These are phyloP conservation scores for Drosophila bifasciata DNA, from an alignment of 1,140 invertebrate genomes.

Conservation along the genomic window DNA sequence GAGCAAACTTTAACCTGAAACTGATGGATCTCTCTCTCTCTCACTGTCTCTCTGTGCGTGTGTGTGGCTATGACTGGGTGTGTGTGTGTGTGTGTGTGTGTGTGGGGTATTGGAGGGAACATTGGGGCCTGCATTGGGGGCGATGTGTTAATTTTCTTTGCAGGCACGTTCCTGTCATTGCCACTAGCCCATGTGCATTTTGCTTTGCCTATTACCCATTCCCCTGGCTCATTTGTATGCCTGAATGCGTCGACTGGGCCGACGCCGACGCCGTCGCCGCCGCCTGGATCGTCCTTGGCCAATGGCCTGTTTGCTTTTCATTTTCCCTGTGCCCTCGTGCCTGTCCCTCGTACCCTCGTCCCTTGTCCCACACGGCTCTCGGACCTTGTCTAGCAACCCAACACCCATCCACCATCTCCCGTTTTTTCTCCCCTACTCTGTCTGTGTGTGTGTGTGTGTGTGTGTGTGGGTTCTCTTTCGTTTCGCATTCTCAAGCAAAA, in stretches of 20 bases:
- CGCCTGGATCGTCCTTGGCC: slow-evolving; percentile 3
- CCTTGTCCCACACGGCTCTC: too few species aligned
- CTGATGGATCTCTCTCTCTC: too few species aligned
- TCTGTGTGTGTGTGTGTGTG: too few species aligned
- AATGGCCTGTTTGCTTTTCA: slow-evolving; percentile 56
- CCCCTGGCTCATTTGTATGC: slow-evolving; percentile 50
- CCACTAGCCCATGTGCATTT: slow-evolving; percentile 52
- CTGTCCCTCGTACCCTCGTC: too few species aligned
- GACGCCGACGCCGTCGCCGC: too few species aligned
- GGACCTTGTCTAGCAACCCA: too few species aligned
- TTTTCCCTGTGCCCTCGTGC: slow-evolving; percentile 9
- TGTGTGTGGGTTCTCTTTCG: not conserved
- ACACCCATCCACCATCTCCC: not conserved
- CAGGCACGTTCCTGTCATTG: slow-evolving; percentile 49
- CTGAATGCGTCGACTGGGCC: slow-evolving; percentile 36
- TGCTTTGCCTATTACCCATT: slow-evolving; percentile 46
- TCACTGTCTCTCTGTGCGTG: too few species aligned
- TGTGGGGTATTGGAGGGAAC: not conserved
- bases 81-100: too few species aligned
- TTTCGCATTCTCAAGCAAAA: slow-evolving; percentile 61
- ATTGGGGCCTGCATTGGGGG: slow-evolving; percentile 20
- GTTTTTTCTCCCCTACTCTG: not conserved
- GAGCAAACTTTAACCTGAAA: too few species aligned
- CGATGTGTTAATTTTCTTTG: slow-evolving; percentile 55
- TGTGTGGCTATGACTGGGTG: too few species aligned